Base-by-base conservation (phyloP, 2,797 vertebrate species). In the Mastacembelus armatus region DNA sequence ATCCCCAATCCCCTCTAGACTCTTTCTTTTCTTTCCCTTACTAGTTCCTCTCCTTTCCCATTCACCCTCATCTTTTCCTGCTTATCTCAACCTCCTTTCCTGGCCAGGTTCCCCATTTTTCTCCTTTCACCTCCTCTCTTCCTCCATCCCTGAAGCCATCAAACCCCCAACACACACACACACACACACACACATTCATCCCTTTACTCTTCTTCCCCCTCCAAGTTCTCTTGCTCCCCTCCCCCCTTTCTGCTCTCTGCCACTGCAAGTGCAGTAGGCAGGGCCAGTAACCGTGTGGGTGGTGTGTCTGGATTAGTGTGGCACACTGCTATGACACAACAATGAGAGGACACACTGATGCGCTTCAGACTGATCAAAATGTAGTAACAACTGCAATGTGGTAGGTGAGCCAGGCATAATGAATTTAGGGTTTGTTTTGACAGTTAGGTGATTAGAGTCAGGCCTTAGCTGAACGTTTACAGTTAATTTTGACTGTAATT, bases 301-400 rank as follows among this genome's bases (percentile, higher is more conserved):
- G 87, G 86, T 80, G 85, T 75, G 88, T 83, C 86, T 90, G 81
- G 84, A 81, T 85, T 80, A 85, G 76, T 6, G 47, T 83, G 80
- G 76, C 82, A 85, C 86, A 67, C 55, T 84, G 61, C 72, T 65
- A 43, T 64, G 29, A 4, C 30, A 62, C 68, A 50, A 30, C 48
- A 51, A 65, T 35, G 49, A 65, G 63, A 76, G 64, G 78, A 82
- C 65, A 39, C 12, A 62, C 67, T 54, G 65, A 74, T 70, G 74
- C 5, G 29, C 76, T 40, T 66, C 74, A 62, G 65, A 70, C 71
- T 49, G 47, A 47, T 78, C 11, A 48, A 33, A 70, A 58, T 50
- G 47, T 74, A 77, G 72, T 67, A 49, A 49, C 58, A 68, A 67
- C 51, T 52, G 55, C 67, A 9, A 33, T 48, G 68, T 65, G 62